A percentile compares a stretch with the other conserved stretches of the same genome.
Conservation (phyloP, 2,113 vertebrate species). For the Hippopotamus amphibius region DNA sequence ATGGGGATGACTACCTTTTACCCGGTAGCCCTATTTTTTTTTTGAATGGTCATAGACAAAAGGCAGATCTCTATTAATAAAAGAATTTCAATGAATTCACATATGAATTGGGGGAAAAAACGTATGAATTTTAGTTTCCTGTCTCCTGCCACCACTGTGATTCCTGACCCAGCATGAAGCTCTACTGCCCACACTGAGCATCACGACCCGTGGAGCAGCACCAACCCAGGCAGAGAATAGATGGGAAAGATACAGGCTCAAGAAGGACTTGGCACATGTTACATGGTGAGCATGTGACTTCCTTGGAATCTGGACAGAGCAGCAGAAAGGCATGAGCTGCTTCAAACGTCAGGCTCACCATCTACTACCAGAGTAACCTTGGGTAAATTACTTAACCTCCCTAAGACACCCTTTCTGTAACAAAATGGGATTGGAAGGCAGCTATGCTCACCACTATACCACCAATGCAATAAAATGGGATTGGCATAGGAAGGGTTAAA, state of each 20-base stretch:
- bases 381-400: neutral
- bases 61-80: neutral
- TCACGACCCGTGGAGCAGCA: neutral
- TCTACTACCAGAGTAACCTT: neutral
- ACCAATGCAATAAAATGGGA: constrained; percentile 77
- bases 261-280: neutral
- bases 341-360: neutral
- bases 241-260: neutral
- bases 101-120: neutral
- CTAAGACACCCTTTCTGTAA: neutral
- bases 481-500: neutral
- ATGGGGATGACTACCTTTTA: neutral
- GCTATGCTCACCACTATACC: constrained; percentile 90
- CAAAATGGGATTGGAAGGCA: constrained; percentile 80
- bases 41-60: neutral
- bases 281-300: neutral
- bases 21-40: neutral
- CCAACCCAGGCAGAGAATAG: neutral
- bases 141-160: neutral
- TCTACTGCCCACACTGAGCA: neutral
- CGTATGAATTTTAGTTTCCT: neutral
- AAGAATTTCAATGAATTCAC: constrained; percentile 1
- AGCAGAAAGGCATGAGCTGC: neutral
- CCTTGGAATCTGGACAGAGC: neutral
- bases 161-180: neutral